Evolutionary conservation across 2,113 vertebrate genomes (phyloP).

Genomic region (Laterallus jamaicensis): DNA sequence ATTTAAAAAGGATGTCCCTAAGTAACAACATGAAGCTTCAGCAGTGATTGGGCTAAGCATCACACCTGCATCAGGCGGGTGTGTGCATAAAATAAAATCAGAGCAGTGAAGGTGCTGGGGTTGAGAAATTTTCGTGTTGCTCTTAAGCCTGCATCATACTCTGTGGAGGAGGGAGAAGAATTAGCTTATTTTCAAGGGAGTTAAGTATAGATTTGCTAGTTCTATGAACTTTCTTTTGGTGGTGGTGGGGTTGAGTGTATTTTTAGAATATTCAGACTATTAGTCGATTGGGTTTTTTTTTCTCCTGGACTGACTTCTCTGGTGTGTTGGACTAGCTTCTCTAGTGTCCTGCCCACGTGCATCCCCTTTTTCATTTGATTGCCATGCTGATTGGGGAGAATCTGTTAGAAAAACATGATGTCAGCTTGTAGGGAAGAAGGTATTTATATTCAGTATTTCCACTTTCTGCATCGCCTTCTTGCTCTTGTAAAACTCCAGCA

Average conservation of each 20-base stretch:
- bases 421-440: neutral
- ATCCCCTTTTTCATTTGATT: neutral
- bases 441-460: neutral
- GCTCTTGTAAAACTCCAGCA: neutral
- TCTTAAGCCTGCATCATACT: neutral
- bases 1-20: slow-evolving; percentile 9
- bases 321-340: neutral
- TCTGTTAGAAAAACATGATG: neutral
- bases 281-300: neutral
- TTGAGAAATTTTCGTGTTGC: neutral
- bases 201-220: neutral
- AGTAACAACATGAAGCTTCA: neutral
- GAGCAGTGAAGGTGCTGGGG: neutral
- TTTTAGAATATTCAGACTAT: neutral
- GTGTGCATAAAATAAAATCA: neutral
- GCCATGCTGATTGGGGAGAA: neutral
- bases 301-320: neutral
- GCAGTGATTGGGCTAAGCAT: neutral
- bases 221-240: neutral
- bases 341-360: neutral
- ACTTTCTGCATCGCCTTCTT: neutral
- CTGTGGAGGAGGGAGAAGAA: neutral
- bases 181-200: neutral
- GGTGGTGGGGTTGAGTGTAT: neutral
- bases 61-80: neutral